Base-by-base conservation (phyloP, 2,113 vertebrate species). In the Taurulus bubalis region DNA sequence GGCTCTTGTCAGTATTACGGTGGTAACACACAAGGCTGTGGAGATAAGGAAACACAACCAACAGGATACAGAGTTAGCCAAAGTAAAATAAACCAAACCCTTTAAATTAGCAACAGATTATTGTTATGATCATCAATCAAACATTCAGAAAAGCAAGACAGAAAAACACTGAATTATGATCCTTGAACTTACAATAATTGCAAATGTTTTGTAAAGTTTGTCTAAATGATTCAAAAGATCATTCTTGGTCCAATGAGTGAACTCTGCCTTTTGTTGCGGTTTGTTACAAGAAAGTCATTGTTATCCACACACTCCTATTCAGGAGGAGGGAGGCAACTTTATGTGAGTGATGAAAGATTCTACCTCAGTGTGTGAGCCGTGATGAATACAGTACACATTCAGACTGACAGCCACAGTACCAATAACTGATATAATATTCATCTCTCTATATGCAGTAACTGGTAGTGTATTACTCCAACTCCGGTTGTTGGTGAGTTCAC, bases 351-450 rank as follows among this genome's bases (percentile, higher is more conserved):
- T 84, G 86, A 78, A 63, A 74, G 72, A 75, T 70, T 71, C 76
- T 79, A 28, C 65, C 59, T 71, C 16, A 56, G 32, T 62, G 55
- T 82, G 62, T 53, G 63, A 80, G 59, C 74, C 68, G 70, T 91
- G 93, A 94, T 94, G 83, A 92, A 93, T 93, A 80, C 85, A 87
- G 59, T 77, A 32, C 90, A 90, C 84, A 92, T 92, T 72, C 49
- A 82, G 79, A 88, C 79, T 87, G 92, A 89, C 90, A 85, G 86
- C 82, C 85, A 28, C 78, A 62, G 64, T 62, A 80, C 83, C 82
- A 75, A 88, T 30, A 85, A 28, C 84, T 75, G 80, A 85, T 85
- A 36, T 71, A 38, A 82, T 84, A 92, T 90, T 79, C 87, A 91
- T 75, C 60, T 82, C 59, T 84, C 34, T 65, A 28, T 67, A 42